Conservation (phyloP, 2,797 vertebrate genomes). For the Chaenodraco wilsoni region DNA sequence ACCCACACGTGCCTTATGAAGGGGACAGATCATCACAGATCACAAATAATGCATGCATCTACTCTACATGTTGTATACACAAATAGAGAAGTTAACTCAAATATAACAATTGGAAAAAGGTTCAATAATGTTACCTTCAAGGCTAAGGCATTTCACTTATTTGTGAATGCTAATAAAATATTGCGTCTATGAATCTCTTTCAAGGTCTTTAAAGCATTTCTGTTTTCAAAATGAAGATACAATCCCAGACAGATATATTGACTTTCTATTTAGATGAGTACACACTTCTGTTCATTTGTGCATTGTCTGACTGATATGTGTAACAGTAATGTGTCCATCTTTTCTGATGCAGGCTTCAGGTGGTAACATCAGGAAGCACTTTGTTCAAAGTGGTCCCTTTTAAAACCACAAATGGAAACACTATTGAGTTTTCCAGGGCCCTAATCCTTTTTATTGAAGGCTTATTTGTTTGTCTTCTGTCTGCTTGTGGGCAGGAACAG, state of each 20-base stretch:
- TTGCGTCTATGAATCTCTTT: constrained; percentile 7
- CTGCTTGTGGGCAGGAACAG: constrained; percentile 73
- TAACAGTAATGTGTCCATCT: constrained; percentile 66
- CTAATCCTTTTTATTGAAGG: constrained; percentile 77
- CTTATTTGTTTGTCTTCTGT: constrained; percentile 79
- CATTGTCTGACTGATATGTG: constrained; percentile 54
- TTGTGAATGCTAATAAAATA: constrained; percentile 2
- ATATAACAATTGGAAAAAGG: constrained; percentile 1
- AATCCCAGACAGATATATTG: constrained; percentile 58
- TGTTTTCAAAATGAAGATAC: constrained; percentile 24
- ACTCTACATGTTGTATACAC: not conserved
- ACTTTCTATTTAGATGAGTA: constrained; percentile 34
- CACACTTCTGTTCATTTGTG: constrained; percentile 51
- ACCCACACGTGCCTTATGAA: constrained; percentile 91
- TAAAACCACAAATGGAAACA: constrained; percentile 79
- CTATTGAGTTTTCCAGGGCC: constrained; percentile 76
- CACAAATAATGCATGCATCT: constrained; percentile 13
- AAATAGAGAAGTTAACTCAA: constrained; percentile 14
- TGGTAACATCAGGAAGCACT: constrained; percentile 67
- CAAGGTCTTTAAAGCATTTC: constrained; percentile 8
- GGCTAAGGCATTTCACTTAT: constrained; percentile 9
- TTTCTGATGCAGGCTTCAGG: constrained; percentile 57
- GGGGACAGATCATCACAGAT: constrained; percentile 10
- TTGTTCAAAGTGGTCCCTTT: constrained; percentile 68
- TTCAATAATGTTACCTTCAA: constrained; percentile 9